Evolutionary conservation across 2,888 invertebrate genomes (phyloP).

Genomic region (Campoplex nolae): DNA sequence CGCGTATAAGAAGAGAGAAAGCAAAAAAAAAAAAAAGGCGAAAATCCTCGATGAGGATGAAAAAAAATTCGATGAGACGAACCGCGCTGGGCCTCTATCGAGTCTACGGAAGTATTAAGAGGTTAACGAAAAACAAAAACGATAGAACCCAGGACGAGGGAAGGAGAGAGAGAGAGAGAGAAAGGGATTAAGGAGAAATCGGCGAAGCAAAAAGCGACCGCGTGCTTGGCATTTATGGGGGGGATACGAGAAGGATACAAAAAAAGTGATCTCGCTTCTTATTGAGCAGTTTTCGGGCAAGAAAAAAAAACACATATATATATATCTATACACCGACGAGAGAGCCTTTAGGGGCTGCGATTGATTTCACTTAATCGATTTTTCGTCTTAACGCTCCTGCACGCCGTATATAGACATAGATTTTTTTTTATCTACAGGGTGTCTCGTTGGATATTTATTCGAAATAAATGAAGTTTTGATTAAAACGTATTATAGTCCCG

Average conservation of each 20-base stretch:
- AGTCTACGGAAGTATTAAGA: conserved; percentile 63
- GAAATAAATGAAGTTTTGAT: not conserved
- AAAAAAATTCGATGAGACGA: conserved; percentile 49
- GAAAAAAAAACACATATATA: conserved; percentile 4
- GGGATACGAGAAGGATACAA: conserved; percentile 8
- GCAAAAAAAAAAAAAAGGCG: not conserved
- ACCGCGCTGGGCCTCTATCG: conserved; percentile 33
- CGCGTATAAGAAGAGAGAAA: not conserved
- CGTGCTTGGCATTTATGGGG: conserved; percentile 38
- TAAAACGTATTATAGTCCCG: too few relatives aligned
- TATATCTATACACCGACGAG: not conserved
- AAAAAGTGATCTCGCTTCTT: conserved; percentile 14
- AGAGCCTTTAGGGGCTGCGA: not conserved
- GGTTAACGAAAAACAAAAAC: conserved; percentile 45
- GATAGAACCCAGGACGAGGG: conserved; percentile 41
- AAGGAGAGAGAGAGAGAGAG: conserved; percentile 64
- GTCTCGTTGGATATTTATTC: not conserved
- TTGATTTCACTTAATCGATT: conserved; percentile 59
- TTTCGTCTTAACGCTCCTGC: conserved; percentile 28
- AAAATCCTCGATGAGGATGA: conserved; percentile 19
- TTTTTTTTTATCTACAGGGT: not conserved
- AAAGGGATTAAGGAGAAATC: conserved; percentile 60
- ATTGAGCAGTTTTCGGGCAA: conserved; percentile 31
- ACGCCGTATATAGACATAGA: not conserved
- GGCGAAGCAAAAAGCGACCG: conserved; percentile 17